Base-by-base conservation (phyloP, 2,113 vertebrate species). In the Acrocephalus arundinaceus region DNA sequence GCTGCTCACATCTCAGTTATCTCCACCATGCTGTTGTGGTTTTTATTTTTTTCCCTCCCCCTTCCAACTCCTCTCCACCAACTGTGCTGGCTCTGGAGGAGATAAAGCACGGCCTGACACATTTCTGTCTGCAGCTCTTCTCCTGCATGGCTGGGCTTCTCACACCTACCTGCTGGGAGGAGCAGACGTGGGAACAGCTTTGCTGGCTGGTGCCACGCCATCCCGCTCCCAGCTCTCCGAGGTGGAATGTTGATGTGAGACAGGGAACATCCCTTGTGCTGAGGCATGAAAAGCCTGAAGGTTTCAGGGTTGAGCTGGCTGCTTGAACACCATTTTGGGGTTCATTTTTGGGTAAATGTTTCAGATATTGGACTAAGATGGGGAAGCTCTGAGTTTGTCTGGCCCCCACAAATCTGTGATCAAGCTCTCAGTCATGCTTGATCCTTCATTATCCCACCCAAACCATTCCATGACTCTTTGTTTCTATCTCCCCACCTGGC, bases 401-500 rank as follows among this genome's bases (percentile, higher is more conserved):
- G 0, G 9, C 9, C 25, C 43, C 9, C 16, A 25, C 7, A 39
- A 5, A 28, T 67, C 54, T 48, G 21, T 48, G 46, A 57, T n/a
- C 6, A 73, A 57, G 67, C 19, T 61, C 45, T 80, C 0, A 0
- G 8, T 13, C 6, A 3, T 0, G 0, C 4, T 31, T 65, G 24
- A 10, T 59, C 20, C 33, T 84, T 78, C 18, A 4, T 57, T 55
- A n/a, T 58, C 35, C 16, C 12, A 28, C 15, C 31, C 8, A 45
- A 59, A 45, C 7, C 28, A 30, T 67, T 52, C 62, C 41, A 16
- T 4, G 3, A 4, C 1, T 61, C 24, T 24, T 61, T 39, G 39
- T 41, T 68, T 52, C 28, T 27, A 0, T 58, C 55, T 20, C 21
- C 30, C 83, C 76, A 23, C 21, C 31, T 39, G 51, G 1, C 4